These are phyloP conservation scores for Ceuthmochares aereus DNA, from an alignment of 2,113 vertebrate species.

Conservation along the genomic window DNA sequence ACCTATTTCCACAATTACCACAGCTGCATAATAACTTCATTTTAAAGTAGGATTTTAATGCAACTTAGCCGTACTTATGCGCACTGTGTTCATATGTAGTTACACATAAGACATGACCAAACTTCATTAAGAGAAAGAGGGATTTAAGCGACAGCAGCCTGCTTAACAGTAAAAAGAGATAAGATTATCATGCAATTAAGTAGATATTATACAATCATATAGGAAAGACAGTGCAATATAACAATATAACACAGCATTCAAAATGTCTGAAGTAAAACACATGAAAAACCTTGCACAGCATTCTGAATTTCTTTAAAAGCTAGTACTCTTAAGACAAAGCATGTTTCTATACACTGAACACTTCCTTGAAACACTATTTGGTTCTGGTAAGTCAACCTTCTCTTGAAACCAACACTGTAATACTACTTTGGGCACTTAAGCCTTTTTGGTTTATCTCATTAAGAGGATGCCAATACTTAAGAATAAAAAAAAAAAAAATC, in stretches of 20 bases:
- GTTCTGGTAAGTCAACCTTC: not conserved
- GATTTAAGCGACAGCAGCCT: not conserved
- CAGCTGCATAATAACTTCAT: not conserved
- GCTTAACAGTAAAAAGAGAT: not conserved
- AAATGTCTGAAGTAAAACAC: not conserved
- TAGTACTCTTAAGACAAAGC: not conserved
- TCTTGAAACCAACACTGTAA: not conserved
- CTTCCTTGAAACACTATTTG: not conserved
- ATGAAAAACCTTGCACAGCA: not conserved
- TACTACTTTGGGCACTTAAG: not conserved
- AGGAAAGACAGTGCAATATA: not conserved
- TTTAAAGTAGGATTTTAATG: not conserved
- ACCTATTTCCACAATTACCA: not conserved
- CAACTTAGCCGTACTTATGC: accelerated
- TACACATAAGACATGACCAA: not conserved
- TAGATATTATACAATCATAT: not conserved
- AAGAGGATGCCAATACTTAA: not conserved
- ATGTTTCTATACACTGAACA: not conserved
- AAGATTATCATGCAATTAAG: not conserved
- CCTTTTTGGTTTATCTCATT: not conserved
- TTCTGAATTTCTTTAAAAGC: not conserved
- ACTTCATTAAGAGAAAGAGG: not conserved
- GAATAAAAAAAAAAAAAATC: not conserved
- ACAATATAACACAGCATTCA: not conserved
- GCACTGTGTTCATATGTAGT: not conserved